Base-by-base conservation (phyloP, 2,797 vertebrate genomes). In the Lagodon rhomboides region DNA sequence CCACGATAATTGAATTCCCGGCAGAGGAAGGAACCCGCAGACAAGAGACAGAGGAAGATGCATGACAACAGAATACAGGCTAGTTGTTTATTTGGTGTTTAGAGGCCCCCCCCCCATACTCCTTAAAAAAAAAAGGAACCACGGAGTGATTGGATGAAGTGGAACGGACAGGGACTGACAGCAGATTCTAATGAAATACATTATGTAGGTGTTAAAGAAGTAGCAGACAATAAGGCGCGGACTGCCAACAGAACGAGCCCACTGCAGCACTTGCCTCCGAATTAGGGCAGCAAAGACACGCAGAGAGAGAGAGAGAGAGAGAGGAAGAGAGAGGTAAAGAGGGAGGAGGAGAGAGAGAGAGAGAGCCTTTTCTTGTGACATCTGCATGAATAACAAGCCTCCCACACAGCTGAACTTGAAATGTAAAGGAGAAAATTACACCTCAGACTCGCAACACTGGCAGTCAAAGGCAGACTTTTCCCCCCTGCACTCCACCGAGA, bases 1-100 rank as follows among this genome's bases (percentile, higher is more conserved):
- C 84, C 49, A 53, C 77, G 90, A 91, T 95, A 93, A 95, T 95
- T 94, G 93, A 95, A 95, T 94, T 94, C 92, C 84, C 86, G 47
- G 82, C 83, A 87, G 92, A 88, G 74, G 81, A 85, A 84, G 86
- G 92, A 85, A 46, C 27, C 43, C 84, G 75, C 72, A 92, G 90
- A 91, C 90, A 86, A 87, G 89, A 87, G 88, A 87, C 49, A 56
- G 84, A 81, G 88, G 83, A 77, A 83, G 89, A 88, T 65, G 80
- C 82, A 75, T 83, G 91, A 90, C 84, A 91, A 90, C 78, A 61
- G 73, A 86, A 88, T 66, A 77, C 83, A 89, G 85, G 85, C 74
- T 77, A 55, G 87, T 77, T 92, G 89, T 93, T 93, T 92, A 85
- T 90, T 89, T 85, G 75, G 71, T 79, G 65, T 47, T 15, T 77